A percentile compares a stretch with the other conserved stretches of the same genome.
These are phyloP conservation scores for Seladonia tumulorum DNA, from an alignment of 2,888 invertebrate genomes.

Conservation along the genomic window DNA sequence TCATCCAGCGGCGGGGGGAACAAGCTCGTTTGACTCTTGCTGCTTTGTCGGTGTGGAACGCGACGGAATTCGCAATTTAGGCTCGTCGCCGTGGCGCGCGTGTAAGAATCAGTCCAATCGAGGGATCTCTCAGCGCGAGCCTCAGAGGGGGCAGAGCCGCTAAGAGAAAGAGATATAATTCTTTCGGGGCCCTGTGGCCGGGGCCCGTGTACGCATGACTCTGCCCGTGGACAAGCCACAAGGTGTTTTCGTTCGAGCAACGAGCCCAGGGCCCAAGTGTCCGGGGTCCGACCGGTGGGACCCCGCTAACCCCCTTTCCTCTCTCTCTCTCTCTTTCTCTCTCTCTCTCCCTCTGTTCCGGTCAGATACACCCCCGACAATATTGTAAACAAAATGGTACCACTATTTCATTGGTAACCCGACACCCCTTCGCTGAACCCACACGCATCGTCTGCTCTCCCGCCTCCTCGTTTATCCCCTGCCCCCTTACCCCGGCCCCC, in stretches of 20 bases:
- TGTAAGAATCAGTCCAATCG: slow-evolving; percentile 71
- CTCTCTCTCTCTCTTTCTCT: slow-evolving; percentile 22
- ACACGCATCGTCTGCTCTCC: slow-evolving; percentile 78
- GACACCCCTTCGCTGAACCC: slow-evolving; percentile 80
- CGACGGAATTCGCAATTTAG: slow-evolving; percentile 62
- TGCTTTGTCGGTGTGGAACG: slow-evolving; percentile 61
- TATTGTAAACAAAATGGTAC: slow-evolving; percentile 84
- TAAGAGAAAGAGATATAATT: slow-evolving; percentile 76
- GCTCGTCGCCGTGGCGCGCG: slow-evolving; percentile 48
- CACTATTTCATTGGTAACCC: slow-evolving; percentile 84
- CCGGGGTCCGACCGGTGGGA: slow-evolving; percentile 37
- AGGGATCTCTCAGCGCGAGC: slow-evolving; percentile 32
- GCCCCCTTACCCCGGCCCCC: background rate
- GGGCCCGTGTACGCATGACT: slow-evolving; percentile 77
- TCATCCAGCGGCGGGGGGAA: slow-evolving; percentile 55
- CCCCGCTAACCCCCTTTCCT: slow-evolving; percentile 46
- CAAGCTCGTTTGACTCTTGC: slow-evolving; percentile 59
- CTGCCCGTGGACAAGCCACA: slow-evolving; percentile 71
- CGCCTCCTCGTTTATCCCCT: slow-evolving; percentile 46
- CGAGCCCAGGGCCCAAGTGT: slow-evolving; percentile 47
- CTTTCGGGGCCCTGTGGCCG: slow-evolving; percentile 63
- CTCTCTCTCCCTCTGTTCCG: slow-evolving; percentile 42
- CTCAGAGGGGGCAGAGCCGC: slow-evolving; percentile 4
- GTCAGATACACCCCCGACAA: slow-evolving; percentile 78
- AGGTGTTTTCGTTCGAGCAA: slow-evolving; percentile 63